Evolutionary conservation across 2,888 invertebrate genomes (phyloP), one percentile per base, ranked within the genome.

Genomic region (Diarsia brunnea): DNA sequence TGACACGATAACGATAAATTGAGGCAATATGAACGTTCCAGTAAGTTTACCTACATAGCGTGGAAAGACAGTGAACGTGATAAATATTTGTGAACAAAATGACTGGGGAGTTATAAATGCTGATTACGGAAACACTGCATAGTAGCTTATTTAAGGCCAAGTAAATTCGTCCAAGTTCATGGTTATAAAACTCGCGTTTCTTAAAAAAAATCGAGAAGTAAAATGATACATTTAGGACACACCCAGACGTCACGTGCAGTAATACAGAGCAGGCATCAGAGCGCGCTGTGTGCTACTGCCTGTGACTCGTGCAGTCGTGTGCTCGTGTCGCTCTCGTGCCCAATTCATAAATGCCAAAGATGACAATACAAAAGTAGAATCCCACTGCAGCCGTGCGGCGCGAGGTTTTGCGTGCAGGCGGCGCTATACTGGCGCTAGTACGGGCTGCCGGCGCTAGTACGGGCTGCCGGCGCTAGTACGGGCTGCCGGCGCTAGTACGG

Each of bases 401-500:
- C 31, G 51, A 21, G 11, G 24, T 10, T 12, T 21, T 14, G 38
- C 16, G 51, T 14, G 53, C 16, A 3, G 43, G 68, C 43, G 43
- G 4, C 38, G 38, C 38, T 38, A 38, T 2, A 12, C n/a, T n/a
- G n/a, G 61, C 2, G 27, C 38, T 38, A 38, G 38, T 38, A 38
- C 24, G 24, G 24, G 49, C 38, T 38, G 49, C 45, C 14, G 24
- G 31, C 21, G 31, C 21, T 31, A 21, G 27, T 14, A 10, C 16
- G 8, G 51, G 51, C 21, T 11, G 58, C 19, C 2, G 10, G 19
- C 49, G 49, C 58, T 38, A 38, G 38, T 38, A 8, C 38, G 7
- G 53, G 90, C 91, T 93, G 92, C 90, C 93, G 93, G 51, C 92
- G 93, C 83, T 90, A 38, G 38, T 38, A 38, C 24, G 24, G 24